phyloP scores from a whole-genome alignment of 2,797 vertebrate genomes.

The Crenuchus spilurus region DNA sequence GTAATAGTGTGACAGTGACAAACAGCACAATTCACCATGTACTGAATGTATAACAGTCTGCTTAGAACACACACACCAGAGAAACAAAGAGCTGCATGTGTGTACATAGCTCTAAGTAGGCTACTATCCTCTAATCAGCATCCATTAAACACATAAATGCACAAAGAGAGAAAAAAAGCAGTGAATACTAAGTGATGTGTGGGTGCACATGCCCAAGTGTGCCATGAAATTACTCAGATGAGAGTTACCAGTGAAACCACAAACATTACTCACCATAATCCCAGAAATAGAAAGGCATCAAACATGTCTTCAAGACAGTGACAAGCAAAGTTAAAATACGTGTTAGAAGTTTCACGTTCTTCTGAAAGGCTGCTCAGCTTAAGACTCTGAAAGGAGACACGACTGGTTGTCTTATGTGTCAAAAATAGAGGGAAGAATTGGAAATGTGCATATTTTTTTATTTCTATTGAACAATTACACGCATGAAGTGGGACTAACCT shows the following conservation, averaged over 20 bases:
- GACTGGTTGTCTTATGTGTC: neutral
- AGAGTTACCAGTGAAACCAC: neutral
- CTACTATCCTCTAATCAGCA: slow-evolving; percentile 1
- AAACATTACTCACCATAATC: neutral
- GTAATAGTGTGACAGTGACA: neutral
- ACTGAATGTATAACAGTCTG: too few species aligned
- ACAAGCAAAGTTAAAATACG: neutral
- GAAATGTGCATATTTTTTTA: too few species aligned
- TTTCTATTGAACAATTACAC: neutral
- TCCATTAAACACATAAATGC: neutral
- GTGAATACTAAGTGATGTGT: slow-evolving; percentile 1
- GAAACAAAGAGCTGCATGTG: neutral
- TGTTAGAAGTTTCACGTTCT: neutral
- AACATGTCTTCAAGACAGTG: slow-evolving; percentile 2
- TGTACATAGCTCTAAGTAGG: neutral
- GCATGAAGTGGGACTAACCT: too few species aligned
- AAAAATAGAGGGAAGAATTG: neutral
- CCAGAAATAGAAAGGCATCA: slow-evolving; percentile 5
- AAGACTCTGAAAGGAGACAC: neutral
- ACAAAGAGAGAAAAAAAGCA: slow-evolving; percentile 13
- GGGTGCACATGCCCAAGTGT: neutral
- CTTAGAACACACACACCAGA: neutral
- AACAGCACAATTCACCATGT: too few species aligned
- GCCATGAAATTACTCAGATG: slow-evolving; percentile 20
- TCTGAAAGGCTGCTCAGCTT: neutral